Evolutionary conservation across 2,113 vertebrate species (phyloP).

Genomic region (Poeciliopsis prolifica): DNA sequence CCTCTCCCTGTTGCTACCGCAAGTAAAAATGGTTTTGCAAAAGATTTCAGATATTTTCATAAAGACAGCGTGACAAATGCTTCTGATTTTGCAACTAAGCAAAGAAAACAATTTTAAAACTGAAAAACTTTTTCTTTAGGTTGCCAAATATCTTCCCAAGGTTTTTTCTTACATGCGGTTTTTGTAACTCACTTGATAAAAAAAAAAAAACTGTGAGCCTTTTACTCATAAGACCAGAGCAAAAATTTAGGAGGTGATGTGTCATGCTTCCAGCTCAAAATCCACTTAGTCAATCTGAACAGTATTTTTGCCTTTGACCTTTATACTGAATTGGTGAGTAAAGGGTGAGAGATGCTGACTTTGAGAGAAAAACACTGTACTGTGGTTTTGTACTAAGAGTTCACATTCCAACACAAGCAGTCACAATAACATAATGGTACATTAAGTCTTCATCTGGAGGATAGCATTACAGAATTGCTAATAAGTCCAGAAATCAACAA

Average conservation of each 20-base stretch:
- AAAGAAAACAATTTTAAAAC: background rate
- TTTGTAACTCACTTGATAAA: background rate
- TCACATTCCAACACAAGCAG: constrained; percentile 38
- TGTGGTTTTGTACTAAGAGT: constrained; percentile 6
- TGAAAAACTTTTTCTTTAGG: background rate
- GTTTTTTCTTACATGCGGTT: background rate
- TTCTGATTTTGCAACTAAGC: background rate
- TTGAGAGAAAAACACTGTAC: constrained; percentile 20
- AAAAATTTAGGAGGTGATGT: background rate
- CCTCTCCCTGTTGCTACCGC: background rate
- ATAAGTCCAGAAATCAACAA: background rate
- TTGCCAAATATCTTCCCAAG: background rate
- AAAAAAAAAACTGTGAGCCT: background rate
- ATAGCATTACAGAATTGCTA: constrained; percentile 9
- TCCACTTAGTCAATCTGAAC: constrained; percentile 18
- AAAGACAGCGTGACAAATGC: background rate
- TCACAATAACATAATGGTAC: constrained; percentile 14
- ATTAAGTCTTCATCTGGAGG: background rate
- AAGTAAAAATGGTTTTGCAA: background rate
- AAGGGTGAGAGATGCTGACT: constrained; percentile 12
- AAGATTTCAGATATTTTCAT: background rate
- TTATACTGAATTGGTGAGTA: constrained; percentile 29
- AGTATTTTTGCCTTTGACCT: constrained; percentile 22
- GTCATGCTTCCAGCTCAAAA: constrained; percentile 12
- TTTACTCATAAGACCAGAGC: too few species aligned